These are phyloP conservation scores for Pollicipes pollicipes DNA, from an alignment of 1,140 invertebrate genomes.

Conservation along the genomic window DNA sequence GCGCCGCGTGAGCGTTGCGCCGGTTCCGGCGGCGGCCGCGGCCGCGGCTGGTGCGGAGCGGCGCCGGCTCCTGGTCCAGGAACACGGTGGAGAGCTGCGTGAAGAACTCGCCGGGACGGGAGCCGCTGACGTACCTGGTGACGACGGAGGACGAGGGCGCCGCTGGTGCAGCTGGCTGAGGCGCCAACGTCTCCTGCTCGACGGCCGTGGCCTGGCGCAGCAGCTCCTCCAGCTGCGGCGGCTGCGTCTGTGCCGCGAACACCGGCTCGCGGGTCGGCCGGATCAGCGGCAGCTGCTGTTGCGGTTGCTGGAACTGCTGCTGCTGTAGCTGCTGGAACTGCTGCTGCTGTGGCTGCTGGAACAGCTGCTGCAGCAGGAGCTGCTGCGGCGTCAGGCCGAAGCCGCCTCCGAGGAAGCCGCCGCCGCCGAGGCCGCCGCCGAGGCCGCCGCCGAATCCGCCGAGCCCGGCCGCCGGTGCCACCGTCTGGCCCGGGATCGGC, in stretches of 20 bases:
- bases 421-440: no score
- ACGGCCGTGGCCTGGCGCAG: neutral
- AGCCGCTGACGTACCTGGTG: no score
- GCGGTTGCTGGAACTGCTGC: no score
- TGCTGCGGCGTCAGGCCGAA: constrained; percentile 6
- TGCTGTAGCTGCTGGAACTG: neutral
- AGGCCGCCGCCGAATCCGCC: no score
- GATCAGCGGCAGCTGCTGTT: constrained; percentile 7
- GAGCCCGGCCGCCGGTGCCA: neutral
- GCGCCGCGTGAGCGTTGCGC: no score
- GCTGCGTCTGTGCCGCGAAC: neutral
- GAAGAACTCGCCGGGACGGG: no score
- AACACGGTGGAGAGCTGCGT: no score
- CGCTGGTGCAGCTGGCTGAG: neutral
- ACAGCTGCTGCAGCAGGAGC: constrained; percentile 13
- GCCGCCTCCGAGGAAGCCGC: neutral
- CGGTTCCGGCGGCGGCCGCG: no score
- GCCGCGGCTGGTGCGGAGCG: no score
- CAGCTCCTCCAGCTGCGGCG: constrained; percentile 3
- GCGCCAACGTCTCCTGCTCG: no score
- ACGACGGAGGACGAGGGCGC: no score
- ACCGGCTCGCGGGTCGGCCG: neutral
- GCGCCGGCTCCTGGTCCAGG: no score
- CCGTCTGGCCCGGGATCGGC: neutral
- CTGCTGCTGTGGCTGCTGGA: constrained; percentile 7